Base-by-base conservation (phyloP, 2,797 vertebrate genomes). In the Semaprochilodus insignis region DNA sequence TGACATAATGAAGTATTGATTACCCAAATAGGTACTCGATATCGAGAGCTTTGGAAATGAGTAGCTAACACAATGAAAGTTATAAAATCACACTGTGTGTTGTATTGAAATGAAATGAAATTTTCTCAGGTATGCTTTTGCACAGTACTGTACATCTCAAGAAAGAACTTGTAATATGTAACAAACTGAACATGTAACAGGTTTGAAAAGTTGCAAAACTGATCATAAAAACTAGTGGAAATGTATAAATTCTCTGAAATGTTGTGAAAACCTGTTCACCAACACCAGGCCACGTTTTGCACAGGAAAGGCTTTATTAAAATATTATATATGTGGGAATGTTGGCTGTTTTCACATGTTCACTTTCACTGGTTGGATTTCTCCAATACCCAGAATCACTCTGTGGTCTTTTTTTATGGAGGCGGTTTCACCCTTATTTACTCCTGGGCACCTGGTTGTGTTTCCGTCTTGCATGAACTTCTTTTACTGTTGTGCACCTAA, bases 291-390 rank as follows among this genome's bases (percentile, higher is more conserved):
- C 71, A 72, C 59, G 59, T 57, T 40, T 57, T 74, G 57, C 54
- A 74, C 44, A 66, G 78, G 62, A 40, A 72, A 70, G 57, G 6
- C 59, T 83, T 67, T 78, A 31, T 65, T 73, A 66, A 74, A 85
- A 69, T 60, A 76, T 78, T 62, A 44, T 66, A 48, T 70, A 70
- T 81, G 71, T 79, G 76, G 81, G 74, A 80, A 82, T 74, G 74
- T 71, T 85, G 78, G 75, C 83, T 85, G 83, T 78, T 71, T 76
- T 74, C 71, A 48, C 73, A 7, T 70, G 57, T 74, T 71, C 69
- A 65, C 40, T 44, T 63, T 74, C 60, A 40, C 34, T 59, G 57
- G 13, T 44, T 78, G 13, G 34, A 4, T 52, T 51, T 23, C 52
- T 77, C 40, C 19, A 25, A 1, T 66, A 71, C 27, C 52, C 48